These are phyloP conservation scores for Calyptomena viridis DNA, from an alignment of 2,113 vertebrate genomes.

Conservation along the genomic window DNA sequence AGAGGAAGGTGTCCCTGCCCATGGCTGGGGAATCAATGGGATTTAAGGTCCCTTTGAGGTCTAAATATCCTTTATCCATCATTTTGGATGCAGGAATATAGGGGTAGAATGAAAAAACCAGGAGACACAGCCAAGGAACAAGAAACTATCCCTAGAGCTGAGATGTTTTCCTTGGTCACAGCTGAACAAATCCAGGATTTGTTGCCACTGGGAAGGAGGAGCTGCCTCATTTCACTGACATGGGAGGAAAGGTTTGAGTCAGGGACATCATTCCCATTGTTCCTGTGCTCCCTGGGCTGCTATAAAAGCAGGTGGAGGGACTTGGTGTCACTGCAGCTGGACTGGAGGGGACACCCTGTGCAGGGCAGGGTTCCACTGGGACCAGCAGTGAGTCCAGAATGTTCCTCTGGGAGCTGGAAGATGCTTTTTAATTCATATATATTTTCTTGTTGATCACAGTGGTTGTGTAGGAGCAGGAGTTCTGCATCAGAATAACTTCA, in stretches of 20 bases:
- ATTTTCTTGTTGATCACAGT: background rate
- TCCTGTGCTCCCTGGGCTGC: background rate
- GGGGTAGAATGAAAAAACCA: background rate
- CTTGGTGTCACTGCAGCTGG: background rate
- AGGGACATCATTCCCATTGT: background rate
- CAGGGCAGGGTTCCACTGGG: background rate
- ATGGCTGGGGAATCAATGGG: background rate
- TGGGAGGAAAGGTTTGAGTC: background rate
- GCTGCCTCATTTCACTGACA: background rate
- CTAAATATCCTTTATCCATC: background rate
- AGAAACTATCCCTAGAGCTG: background rate
- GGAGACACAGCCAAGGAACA: background rate
- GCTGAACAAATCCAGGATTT: background rate
- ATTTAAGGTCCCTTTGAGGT: background rate
- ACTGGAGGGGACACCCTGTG: background rate
- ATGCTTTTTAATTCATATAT: background rate
- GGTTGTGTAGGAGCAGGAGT: background rate
- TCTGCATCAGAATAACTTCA: background rate
- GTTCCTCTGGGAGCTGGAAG: background rate
- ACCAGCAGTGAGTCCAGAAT: background rate
- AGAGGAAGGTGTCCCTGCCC: background rate
- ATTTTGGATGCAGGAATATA: background rate
- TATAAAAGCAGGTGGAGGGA: slow-evolving; percentile 41
- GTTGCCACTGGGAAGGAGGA: background rate
- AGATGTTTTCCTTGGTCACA: background rate